Evolutionary conservation across 1,140 invertebrate species (phyloP).

Genomic region (Microplitis demolitor): DNA sequence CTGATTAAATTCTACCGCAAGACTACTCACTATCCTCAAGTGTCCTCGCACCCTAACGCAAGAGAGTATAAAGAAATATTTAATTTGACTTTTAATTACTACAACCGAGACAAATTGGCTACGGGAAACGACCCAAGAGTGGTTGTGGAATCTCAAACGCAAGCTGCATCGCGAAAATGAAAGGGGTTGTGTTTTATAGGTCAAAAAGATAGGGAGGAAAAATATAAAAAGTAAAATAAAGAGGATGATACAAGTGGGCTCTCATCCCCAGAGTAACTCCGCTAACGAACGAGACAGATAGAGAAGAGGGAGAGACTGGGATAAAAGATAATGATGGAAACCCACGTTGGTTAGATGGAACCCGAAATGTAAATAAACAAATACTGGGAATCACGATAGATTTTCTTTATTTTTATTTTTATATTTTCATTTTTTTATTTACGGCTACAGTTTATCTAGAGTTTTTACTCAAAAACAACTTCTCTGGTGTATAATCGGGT

Average conservation of each 20-base stretch:
- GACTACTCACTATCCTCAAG: slow-evolving; percentile 26
- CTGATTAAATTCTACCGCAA: slow-evolving; percentile 18
- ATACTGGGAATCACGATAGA: background rate
- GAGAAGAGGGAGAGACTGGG: background rate
- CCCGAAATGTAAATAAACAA: background rate
- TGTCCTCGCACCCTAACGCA: slow-evolving; percentile 13
- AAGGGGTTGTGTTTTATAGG: slow-evolving; percentile 16
- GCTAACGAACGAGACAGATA: slow-evolving; percentile 12
- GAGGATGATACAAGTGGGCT: slow-evolving; percentile 7
- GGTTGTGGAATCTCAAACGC: background rate
- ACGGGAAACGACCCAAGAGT: background rate
- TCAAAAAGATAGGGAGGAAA: slow-evolving; percentile 2
- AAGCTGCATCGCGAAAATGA: slow-evolving; percentile 21
- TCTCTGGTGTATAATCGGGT: too few species aligned
- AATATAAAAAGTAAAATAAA: background rate
- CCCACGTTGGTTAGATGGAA: background rate
- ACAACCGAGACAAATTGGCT: slow-evolving; percentile 15
- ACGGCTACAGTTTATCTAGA: background rate
- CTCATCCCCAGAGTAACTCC: slow-evolving; percentile 11
- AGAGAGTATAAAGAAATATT: slow-evolving; percentile 9
- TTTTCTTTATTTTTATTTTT: background rate
- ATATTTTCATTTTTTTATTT: background rate
- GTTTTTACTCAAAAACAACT: background rate
- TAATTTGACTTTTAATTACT: slow-evolving; percentile 13
- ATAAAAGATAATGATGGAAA: background rate